Base-by-base conservation (phyloP, 2,888 invertebrate genomes). In the Tiliacea aurago region DNA sequence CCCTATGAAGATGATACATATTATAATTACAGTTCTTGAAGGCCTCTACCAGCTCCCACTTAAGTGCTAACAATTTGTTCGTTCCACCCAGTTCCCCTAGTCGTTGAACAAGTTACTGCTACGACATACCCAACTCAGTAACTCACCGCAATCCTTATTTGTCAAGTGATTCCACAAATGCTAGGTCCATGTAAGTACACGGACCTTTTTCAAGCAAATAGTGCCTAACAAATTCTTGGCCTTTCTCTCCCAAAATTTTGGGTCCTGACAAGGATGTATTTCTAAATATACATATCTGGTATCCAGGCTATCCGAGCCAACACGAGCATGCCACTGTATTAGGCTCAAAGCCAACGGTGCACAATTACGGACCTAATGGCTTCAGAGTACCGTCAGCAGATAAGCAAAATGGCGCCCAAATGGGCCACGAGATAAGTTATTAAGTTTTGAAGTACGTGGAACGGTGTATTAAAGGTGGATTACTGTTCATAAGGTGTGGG, bases 261-360 rank as follows among this genome's bases (percentile, higher is more conserved):
- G 53, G 58, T 37, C 41, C 69, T 66, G n/a, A 0, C 55, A 41
- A n/a, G 63, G 49, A 83, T 63, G 72, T 61, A 74, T 86, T 73
- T 72, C 74, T 73, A 70, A 72, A 66, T 70, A 68, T 66, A 84
- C 62, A 76, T 76, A 85, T 80, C 75, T 77, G 87, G 73, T 83
- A 83, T 61, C 62, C 61, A 62, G 53, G 33, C 28, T 70, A 73
- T 69, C 53, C 49, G 62, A 47, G 69, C 37, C 41, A 74, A 78
- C 78, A 81, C 76, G 83, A 85, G 87, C 87, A 88, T 83, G 77
- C 78, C 61, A 79, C 71, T 83, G 86, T 87, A 89, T 92, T 92
- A 93, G 93, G 93, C 92, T 84, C 83, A 64, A 80, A 85, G 93
- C 93, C 92, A 93, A 89, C 86, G 89, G 81, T 81, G 83, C 84